phyloP scores from a whole-genome alignment of 2,113 vertebrate genomes.

The Bettongia penicillata region DNA sequence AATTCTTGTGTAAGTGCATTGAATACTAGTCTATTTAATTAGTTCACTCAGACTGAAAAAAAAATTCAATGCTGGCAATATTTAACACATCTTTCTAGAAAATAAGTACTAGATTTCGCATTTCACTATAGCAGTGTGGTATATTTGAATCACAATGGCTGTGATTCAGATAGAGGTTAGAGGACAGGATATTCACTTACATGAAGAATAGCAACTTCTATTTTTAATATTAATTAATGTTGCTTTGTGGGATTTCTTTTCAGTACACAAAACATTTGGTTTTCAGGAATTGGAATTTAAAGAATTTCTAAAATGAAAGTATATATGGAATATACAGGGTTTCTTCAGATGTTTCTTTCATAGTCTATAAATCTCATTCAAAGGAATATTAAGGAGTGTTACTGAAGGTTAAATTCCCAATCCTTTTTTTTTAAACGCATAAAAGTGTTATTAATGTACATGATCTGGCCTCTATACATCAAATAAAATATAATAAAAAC shows the following conservation, averaged over 20 bases:
- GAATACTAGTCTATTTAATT: neutral
- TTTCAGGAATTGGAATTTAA: neutral
- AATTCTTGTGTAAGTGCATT: neutral
- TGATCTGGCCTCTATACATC: neutral
- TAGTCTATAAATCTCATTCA: neutral
- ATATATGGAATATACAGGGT: neutral
- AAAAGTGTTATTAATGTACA: neutral
- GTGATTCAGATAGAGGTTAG: neutral
- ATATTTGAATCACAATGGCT: neutral
- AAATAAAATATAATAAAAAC: neutral
- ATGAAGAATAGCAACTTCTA: neutral
- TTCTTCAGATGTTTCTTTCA: conserved; percentile 15
- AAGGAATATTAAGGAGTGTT: neutral
- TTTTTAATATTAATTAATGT: conserved; percentile 50
- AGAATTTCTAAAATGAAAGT: conserved; percentile 7
- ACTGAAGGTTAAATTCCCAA: neutral
- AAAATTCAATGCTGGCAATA: neutral
- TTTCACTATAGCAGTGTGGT: neutral
- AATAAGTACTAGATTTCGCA: neutral
- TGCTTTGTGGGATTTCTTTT: conserved; percentile 8
- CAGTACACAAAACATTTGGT: neutral
- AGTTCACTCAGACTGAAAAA: neutral
- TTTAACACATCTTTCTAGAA: neutral
- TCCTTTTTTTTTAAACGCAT: neutral
- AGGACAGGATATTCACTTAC: conserved; percentile 12